A percentile compares a stretch with the other conserved stretches of the same genome.
Evolutionary conservation across 2,888 invertebrate genomes (phyloP).

Genomic region (Aromia moschata): DNA sequence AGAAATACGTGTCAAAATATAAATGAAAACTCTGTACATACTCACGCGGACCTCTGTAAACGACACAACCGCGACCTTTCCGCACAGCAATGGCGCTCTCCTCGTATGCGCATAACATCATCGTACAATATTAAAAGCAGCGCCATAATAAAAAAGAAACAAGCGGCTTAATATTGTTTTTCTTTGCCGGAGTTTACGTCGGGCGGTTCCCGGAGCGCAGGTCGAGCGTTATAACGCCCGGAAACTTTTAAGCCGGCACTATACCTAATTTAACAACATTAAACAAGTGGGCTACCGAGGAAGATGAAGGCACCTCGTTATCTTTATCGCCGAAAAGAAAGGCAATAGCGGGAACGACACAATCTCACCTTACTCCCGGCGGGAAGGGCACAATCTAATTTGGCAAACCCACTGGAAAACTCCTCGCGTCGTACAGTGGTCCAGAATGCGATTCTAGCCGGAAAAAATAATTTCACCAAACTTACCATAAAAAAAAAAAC

Average conservation of each 20-base stretch:
- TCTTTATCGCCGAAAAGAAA: slow-evolving; percentile 56
- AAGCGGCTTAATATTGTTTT: slow-evolving; percentile 36
- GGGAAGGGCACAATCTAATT: slow-evolving; percentile 53
- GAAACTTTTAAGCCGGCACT: slow-evolving; percentile 49
- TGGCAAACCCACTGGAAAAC: slow-evolving; percentile 54
- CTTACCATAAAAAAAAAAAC: too few relatives aligned
- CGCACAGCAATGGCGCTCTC: too few relatives aligned
- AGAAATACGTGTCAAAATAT: too few relatives aligned
- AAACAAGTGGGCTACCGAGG: slow-evolving; percentile 51
- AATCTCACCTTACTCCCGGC: slow-evolving; percentile 50
- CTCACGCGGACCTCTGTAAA: too few relatives aligned
- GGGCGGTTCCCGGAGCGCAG: slow-evolving; percentile 29
- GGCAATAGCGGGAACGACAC: slow-evolving; percentile 50
- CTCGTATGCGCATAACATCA: slow-evolving; percentile 20
- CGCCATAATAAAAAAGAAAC: slow-evolving; percentile 27
- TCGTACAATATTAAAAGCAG: slow-evolving; percentile 19
- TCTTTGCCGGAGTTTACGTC: slow-evolving; percentile 30
- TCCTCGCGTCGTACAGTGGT: too few relatives aligned
- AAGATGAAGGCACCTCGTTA: slow-evolving; percentile 55
- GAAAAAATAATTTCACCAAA: too few relatives aligned
- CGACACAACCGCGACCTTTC: too few relatives aligned
- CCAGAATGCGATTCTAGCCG: too few relatives aligned
- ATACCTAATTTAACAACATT: slow-evolving; percentile 52
- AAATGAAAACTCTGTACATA: too few relatives aligned
- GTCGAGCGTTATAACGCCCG: slow-evolving; percentile 38